Evolutionary conservation across 2,888 invertebrate species (phyloP), one percentile per base, ranked within the genome.

Genomic region (Prosapia bicincta): DNA sequence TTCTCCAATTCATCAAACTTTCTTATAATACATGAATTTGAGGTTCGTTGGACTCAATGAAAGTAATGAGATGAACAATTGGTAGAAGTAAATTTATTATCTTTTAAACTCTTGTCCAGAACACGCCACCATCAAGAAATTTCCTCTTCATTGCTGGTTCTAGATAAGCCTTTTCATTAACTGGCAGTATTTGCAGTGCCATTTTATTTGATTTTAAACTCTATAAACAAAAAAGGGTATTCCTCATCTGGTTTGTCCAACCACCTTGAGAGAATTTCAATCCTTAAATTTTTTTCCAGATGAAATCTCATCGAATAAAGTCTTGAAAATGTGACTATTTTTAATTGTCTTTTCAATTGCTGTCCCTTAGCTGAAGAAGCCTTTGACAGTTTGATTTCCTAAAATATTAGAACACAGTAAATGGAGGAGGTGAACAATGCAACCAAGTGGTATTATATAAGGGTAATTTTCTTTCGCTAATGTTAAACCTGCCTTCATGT

Each of bases 371-470:
- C 25, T 69, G 15, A 77, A 72, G 30, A 30, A 30, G 9, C 30
- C 66, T 70, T 72, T 74, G 24, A 77, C 72, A 66, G 78, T 68
- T 25, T 70, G 65, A 26, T 70, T 75, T 38, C 71, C 38, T n/a
- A n/a, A n/a, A 74, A 79, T 77, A 43, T 77, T 75, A 66, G 67
- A 65, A 28, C 72, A 71, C 25, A 77, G 68, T 71, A 79, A 74
- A 69, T 78, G 77, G 10, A 78, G 76, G 5, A 76, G 76, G 69
- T 78, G 79, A 66, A 78, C 76, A 67, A 79, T 74, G 69, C 79
- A 79, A 30, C 30, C 30, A 7, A 30, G 9, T 30, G 30, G 30
- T 30, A 30, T 10, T 25, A 69, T 43, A 43, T 72, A 69, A 1
- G 77, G 77, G 72, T 76, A 76, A 20, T 68, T 72, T 66, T 72